Base-by-base conservation (phyloP, 2,888 invertebrate species). In the Mamestra brassicae region DNA sequence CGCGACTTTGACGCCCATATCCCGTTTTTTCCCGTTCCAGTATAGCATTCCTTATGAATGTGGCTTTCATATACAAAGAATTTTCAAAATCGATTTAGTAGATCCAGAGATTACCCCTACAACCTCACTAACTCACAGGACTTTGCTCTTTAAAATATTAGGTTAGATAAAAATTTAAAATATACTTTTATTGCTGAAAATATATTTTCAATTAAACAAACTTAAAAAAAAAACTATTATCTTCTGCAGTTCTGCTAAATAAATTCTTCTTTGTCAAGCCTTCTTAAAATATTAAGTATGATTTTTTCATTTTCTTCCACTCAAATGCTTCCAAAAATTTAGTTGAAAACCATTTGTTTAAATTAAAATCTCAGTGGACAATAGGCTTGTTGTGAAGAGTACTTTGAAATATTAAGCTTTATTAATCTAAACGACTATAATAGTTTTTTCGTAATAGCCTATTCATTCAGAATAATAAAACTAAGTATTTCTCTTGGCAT, bases 301-400 rank as follows among this genome's bases (percentile, higher is more conserved):
- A 78, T 60, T 54, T 57, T 42, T 52, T 15, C 15, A 34, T 62
- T n/a, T 66, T 55, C 17, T 71, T 50, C 17, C 17, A 54, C 10
- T 15, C 17, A 42, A 60, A 45, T n/a, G 50, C 42, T 65, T 72
- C 11, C 36, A 13, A 36, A 4, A 61, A 42, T 45, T 63, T 47
- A 52, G 42, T 78, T 38, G 17, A 6, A 62, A 70, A 66, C 42
- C 34, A 62, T 45, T 54, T 62, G 52, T 73, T 66, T 66, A 57
- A 73, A 80, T 66, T 80, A 54, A 66, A 80, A 63, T 80, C 74
- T 26, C n/a, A 3, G 34, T 52, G 11, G 26, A 45, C 54, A 58
- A 42, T 36, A 7, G 26, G n/a, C 38, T 57, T 64, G 54, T 68
- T 26, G 17, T 76, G n/a, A 55, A 68, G 34, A 77, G 17, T 66